Base-by-base conservation (phyloP, 2,888 invertebrate species). In the Podotricha telesiphe region DNA sequence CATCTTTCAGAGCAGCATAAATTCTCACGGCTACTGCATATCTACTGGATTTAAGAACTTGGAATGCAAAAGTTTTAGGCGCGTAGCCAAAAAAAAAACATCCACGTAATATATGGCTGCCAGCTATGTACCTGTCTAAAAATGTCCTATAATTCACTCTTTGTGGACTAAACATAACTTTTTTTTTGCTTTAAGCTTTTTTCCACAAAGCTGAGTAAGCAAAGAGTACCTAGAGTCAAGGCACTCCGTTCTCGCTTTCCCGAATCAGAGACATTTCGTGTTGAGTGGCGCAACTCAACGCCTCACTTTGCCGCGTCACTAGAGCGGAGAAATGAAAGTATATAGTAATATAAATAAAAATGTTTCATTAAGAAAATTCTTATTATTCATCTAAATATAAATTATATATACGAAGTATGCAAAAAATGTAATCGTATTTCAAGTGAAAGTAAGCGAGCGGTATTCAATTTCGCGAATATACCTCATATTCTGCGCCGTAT, bases 1-100 rank as follows among this genome's bases (percentile, higher is more conserved):
- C 37, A 67, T 66, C 15, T 61, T 63, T 48, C 51, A 61, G 59
- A 65, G n/a, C 65, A 58, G 69, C 67, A 68, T 71, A 53, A 71
- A 67, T 74, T 74, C 74, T 73, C 74, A 73, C 71, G 74, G 68
- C 66, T 73, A 65, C 69, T 70, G 74, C 73, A 70, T 73, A 67
- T 62, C 37, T 13, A 56, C 45, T 59, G 59, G 65, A 65, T 72
- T 70, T 65, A 69, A 70, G 50, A 71, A 73, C 64, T 50, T 67
- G 73, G 75, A 75, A 74, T 74, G 73, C 68, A 72, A 75, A 72
- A 64, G 69, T 73, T 70, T 74, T 74, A 69, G 75, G 71, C 74
- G 69, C 68, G 66, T 22, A 68, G 73, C 74, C 74, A 75, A 75
- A 75, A 71, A n/a, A n/a, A 28, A 67, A 70, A 74, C 56, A 59